Percentiles rank a stretch among this genome's conserved stretches.
phyloP scores from a whole-genome alignment of 2,888 invertebrate species.

The Ophion costatus region DNA sequence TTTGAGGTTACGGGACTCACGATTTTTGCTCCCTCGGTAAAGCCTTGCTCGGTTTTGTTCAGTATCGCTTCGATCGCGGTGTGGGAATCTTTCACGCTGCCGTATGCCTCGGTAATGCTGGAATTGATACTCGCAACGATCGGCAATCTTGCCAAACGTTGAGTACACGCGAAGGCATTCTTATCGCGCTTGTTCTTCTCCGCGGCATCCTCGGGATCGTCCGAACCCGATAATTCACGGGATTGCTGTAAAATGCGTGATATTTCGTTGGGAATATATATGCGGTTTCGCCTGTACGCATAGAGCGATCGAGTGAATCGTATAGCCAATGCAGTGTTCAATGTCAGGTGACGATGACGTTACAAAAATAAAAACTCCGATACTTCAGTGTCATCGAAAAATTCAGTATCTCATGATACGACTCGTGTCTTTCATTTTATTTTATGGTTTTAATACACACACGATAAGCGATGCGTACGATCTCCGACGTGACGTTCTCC shows the following conservation, averaged over 20 bases:
- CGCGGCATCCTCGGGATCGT: slow-evolving; percentile 47
- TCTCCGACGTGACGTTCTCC: slow-evolving; percentile 65
- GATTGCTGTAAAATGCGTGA: slow-evolving; percentile 70
- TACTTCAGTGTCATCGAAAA: slow-evolving; percentile 27
- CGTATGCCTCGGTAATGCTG: slow-evolving; percentile 71
- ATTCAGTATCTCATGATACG: neutral
- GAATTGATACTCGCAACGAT: slow-evolving; percentile 70
- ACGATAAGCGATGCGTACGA: slow-evolving; percentile 77
- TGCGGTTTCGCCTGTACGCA: neutral
- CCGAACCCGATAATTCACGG: slow-evolving; percentile 71
- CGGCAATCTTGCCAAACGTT: slow-evolving; percentile 69
- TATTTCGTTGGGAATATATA: neutral
- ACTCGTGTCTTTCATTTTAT: neutral
- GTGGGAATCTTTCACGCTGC: slow-evolving; percentile 71
- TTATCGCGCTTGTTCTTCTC: slow-evolving; percentile 26
- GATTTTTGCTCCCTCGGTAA: slow-evolving; percentile 69
- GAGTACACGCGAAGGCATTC: slow-evolving; percentile 64
- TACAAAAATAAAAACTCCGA: neutral
- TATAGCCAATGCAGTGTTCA: neutral
- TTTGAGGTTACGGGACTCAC: slow-evolving; percentile 71
- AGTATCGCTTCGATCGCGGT: slow-evolving; percentile 71
- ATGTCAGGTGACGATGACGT: neutral
- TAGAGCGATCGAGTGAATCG: neutral
- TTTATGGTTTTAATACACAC: slow-evolving; percentile 72
- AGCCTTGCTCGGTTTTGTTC: slow-evolving; percentile 69